Percentiles rank a stretch among this genome's conserved stretches.
These are phyloP conservation scores for Artemia sinica DNA, from an alignment of 2,888 invertebrate species.

Conservation along the genomic window DNA sequence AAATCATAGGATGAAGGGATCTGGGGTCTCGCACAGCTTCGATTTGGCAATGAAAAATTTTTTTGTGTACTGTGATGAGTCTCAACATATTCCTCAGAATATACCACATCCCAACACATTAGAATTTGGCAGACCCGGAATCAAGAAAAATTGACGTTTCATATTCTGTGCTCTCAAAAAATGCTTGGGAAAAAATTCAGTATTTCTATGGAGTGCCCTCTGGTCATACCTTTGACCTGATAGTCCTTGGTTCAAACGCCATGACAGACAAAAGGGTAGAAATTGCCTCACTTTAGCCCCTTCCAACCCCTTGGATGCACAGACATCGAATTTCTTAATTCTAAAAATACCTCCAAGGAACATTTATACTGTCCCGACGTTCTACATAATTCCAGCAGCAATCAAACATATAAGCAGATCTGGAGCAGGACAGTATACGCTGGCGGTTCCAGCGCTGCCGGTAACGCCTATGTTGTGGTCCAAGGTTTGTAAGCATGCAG, in stretches of 20 bases:
- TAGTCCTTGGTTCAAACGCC: neutral
- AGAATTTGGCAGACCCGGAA: neutral
- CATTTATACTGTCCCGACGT: neutral
- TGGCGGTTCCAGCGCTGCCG: neutral
- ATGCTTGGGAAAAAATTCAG: neutral
- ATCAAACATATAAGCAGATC: neutral
- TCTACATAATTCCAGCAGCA: neutral
- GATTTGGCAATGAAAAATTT: neutral
- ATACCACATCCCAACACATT: neutral
- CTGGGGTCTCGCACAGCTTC: neutral
- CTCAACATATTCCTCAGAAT: neutral
- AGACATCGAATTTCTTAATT: neutral
- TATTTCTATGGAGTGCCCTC: neutral
- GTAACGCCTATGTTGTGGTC: neutral
- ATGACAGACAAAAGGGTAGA: neutral
- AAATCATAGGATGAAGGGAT: neutral
- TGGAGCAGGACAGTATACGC: neutral
- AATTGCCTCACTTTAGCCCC: neutral
- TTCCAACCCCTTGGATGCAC: neutral
- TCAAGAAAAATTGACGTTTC: neutral
- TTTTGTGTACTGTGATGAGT: neutral
- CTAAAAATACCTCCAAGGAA: neutral
- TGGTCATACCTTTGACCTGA: neutral
- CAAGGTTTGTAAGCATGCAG: neutral
- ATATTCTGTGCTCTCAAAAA: neutral